phyloP scores from a whole-genome alignment of 2,888 invertebrate genomes.

The Stenolophus ochropezus region DNA sequence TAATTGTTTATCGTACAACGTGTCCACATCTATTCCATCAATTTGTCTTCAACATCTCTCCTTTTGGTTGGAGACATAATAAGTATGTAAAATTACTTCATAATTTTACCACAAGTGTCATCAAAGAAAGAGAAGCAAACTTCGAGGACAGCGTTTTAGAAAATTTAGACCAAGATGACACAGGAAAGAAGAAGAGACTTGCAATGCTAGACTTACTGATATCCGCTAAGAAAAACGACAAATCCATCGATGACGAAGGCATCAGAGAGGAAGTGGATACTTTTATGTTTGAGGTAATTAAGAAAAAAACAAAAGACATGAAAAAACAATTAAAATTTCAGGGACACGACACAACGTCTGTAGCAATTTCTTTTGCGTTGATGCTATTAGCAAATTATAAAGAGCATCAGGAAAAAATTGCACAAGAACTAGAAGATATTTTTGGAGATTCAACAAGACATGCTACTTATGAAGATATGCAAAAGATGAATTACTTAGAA shows the following conservation, averaged over 20 bases:
- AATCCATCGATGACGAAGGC: constrained; percentile 73
- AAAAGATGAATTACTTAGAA: constrained; percentile 51
- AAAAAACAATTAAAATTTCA: constrained; percentile 63
- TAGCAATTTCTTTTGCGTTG: constrained; percentile 71
- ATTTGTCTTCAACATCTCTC: constrained; percentile 75
- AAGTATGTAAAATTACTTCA: constrained; percentile 68
- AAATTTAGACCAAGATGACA: constrained; percentile 53
- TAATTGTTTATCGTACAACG: not conserved
- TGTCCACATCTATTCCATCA: constrained; percentile 70
- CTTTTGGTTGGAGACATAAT: constrained; percentile 74
- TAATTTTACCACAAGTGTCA: constrained; percentile 55
- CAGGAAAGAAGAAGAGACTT: constrained; percentile 71
- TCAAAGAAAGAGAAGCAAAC: constrained; percentile 56
- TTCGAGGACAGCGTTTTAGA: constrained; percentile 27
- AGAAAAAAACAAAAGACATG: not conserved
- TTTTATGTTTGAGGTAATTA: constrained; percentile 77
- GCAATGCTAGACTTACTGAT: constrained; percentile 77
- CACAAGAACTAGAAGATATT: constrained; percentile 40
- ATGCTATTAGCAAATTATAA: constrained; percentile 75
- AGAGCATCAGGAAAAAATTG: constrained; percentile 69
- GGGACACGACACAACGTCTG: constrained; percentile 79
- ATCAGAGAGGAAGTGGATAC: constrained; percentile 80
- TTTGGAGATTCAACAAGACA: constrained; percentile 8
- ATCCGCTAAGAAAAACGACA: constrained; percentile 73
- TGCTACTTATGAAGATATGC: constrained; percentile 36